Conservation (phyloP, 1,140 invertebrate species). For the Sitobion miscanthi region DNA sequence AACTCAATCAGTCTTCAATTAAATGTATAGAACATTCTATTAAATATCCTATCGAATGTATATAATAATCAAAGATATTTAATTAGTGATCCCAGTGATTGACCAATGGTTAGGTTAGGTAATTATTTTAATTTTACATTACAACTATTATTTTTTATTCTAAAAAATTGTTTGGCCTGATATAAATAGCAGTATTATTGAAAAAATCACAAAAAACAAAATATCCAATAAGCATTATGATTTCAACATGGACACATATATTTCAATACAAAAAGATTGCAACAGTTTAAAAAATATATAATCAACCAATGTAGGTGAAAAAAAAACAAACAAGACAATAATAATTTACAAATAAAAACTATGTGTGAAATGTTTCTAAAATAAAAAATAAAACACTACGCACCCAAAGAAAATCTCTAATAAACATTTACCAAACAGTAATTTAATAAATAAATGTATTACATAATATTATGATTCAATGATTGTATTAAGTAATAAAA, state of each 20-base stretch:
- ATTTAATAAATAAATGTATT: slow-evolving; percentile 18
- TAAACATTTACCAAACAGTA: background rate
- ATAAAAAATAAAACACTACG: slow-evolving; percentile 12
- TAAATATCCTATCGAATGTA: background rate
- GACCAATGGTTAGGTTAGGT: background rate
- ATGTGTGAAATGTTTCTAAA: background rate
- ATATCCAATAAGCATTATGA: background rate
- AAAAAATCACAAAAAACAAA: background rate
- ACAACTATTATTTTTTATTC: background rate
- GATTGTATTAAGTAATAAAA: slow-evolving; percentile 10
- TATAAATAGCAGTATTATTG: background rate
- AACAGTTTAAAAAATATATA: background rate
- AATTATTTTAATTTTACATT: background rate
- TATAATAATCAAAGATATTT: background rate
- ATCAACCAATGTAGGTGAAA: background rate
- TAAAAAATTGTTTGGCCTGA: background rate
- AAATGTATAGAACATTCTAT: background rate
- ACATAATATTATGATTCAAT: background rate
- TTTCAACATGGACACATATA: background rate
- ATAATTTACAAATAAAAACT: slow-evolving; percentile 13
- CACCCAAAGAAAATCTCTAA: background rate
- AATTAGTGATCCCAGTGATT: background rate
- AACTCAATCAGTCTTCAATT: background rate
- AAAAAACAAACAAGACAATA: slow-evolving; percentile 54
- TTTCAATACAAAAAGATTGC: background rate